phyloP scores from a whole-genome alignment of 2,888 invertebrate genomes.

The Diarsia brunnea region DNA sequence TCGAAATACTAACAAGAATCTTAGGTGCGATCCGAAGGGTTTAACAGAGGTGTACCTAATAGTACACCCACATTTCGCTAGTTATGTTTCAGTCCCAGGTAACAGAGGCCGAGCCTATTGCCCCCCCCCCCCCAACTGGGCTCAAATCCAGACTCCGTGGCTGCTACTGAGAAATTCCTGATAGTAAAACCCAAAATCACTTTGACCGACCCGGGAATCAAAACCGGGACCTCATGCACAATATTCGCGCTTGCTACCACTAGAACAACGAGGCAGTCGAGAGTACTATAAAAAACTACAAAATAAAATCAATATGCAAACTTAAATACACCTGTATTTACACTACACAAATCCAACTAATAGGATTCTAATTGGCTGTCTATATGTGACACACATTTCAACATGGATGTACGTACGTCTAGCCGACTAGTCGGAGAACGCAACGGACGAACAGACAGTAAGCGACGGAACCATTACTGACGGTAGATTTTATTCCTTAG shows the following conservation, averaged over 20 bases:
- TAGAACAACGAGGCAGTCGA: too few relatives aligned
- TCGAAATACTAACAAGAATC: background rate
- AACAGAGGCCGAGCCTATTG: too few relatives aligned
- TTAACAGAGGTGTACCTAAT: background rate
- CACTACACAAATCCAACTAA: constrained; percentile 5
- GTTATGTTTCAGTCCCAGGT: too few relatives aligned
- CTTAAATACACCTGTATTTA: background rate
- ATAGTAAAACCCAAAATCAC: too few relatives aligned
- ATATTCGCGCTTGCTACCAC: too few relatives aligned
- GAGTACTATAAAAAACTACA: background rate
- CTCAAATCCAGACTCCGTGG: too few relatives aligned
- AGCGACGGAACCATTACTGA: constrained; percentile 82
- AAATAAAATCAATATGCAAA: background rate
- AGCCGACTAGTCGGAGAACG: constrained; percentile 69
- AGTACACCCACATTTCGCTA: too few relatives aligned
- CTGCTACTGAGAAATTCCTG: too few relatives aligned
- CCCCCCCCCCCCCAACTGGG: too few relatives aligned
- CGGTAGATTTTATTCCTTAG: constrained; percentile 86
- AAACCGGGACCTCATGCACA: too few relatives aligned
- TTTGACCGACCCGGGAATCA: too few relatives aligned
- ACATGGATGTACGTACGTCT: constrained; percentile 48
- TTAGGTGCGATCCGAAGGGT: background rate
- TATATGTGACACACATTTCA: constrained; percentile 39
- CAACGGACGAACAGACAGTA: constrained; percentile 75
- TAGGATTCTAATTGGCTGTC: constrained; percentile 34